Evolutionary conservation across 2,113 vertebrate species (phyloP).

Genomic region (Egretta garzetta): DNA sequence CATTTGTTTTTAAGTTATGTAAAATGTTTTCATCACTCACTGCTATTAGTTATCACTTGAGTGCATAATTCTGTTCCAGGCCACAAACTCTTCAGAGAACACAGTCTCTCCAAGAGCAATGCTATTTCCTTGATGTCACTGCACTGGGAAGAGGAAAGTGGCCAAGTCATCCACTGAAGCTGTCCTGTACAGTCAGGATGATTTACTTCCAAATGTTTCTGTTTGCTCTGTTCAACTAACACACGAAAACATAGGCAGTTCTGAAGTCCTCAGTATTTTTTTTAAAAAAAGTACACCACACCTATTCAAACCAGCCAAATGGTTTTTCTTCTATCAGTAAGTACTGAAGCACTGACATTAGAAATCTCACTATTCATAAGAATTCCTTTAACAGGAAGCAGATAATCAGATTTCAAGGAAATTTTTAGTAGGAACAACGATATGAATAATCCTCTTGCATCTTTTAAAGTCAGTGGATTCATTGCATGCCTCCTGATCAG

Average conservation of each 20-base stretch:
- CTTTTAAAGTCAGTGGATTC: not conserved
- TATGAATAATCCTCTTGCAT: not conserved
- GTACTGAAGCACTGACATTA: not conserved
- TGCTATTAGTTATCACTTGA: not conserved
- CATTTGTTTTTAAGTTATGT: not conserved
- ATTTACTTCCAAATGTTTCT: not conserved
- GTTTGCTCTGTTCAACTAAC: not conserved
- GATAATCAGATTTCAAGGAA: not conserved
- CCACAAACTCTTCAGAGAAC: not conserved
- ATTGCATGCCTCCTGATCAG: not conserved
- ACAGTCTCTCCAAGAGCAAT: not conserved
- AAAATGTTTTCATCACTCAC: slow-evolving; percentile 5
- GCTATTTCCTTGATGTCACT: slow-evolving; percentile 37
- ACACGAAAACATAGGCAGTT: not conserved
- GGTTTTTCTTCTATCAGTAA: not conserved
- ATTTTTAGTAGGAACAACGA: not conserved
- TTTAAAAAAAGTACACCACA: not conserved
- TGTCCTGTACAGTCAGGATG: not conserved
- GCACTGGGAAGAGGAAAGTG: not conserved
- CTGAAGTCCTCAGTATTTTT: not conserved
- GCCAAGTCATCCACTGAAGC: not conserved
- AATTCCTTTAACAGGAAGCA: not conserved
- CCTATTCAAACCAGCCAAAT: not conserved
- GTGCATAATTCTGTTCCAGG: not conserved
- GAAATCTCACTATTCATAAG: not conserved